Base-by-base conservation (phyloP, 2,113 vertebrate species). In the Nerophis lumbriciformis region DNA sequence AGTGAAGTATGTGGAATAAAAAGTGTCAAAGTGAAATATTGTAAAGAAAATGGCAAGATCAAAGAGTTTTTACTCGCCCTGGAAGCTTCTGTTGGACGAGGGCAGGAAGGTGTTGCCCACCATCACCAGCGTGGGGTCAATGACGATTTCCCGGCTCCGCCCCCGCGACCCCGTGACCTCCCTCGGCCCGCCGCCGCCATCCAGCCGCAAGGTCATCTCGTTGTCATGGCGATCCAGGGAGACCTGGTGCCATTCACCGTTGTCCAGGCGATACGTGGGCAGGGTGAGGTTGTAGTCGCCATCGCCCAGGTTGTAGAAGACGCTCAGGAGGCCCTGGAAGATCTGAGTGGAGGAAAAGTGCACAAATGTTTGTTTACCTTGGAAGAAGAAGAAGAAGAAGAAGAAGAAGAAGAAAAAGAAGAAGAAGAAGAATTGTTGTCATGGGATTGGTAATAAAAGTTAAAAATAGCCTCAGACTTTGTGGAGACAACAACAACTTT, bases 191-290 rank as follows among this genome's bases (percentile, higher is more conserved):
- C 92, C 92, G 12, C 94, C 94, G 4, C 90, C 92, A 0, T 94
- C 91, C 76, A 95, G 77, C 13, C 85, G 86, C 79, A 96, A 85
- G 8, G 83, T 91, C 77, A 95, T 86, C 77, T 95, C 93, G 48
- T 93, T 94, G 83, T 93, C 93, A 15, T 92, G 88, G 6, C 93
- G 91, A 82, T 95, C 93, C 52, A 95, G 63, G 54, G 88, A 78
- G 55, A 94, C 75, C 58, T 91, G 90, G 12, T 94, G 91, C 94
- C 94, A 96, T 68, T 95, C 93, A 1, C 94, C 94, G 1, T 94
- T 93, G 83, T 93, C 92, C 1, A 94, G 82, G 58, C 85, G 92
- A 81, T 93, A 92, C 51, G 84, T 89, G 10, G 92, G 89, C 62
- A 94, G 85, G 14, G 83, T 93, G 5, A 94, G 63, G 76, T 90